Evolutionary conservation across 2,113 vertebrate species (phyloP).

Genomic region (Thermophis baileyi): DNA sequence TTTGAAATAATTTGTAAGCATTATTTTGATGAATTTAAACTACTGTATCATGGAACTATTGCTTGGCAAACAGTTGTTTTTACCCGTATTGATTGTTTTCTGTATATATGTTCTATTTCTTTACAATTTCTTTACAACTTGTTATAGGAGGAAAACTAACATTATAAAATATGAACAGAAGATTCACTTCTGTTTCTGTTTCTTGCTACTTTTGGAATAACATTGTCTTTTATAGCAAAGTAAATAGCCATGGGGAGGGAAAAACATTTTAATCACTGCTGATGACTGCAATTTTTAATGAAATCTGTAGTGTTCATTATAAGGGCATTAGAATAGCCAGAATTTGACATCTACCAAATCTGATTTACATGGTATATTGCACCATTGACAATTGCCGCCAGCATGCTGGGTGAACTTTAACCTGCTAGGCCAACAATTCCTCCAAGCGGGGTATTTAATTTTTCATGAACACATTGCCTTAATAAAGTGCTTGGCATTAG

Average conservation of each 20-base stretch:
- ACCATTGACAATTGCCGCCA: slow-evolving; percentile 33
- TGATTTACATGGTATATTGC: slow-evolving; percentile 40
- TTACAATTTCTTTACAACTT: neutral
- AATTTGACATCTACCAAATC: slow-evolving; percentile 14
- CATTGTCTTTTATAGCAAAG: neutral
- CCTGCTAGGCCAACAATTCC: slow-evolving; percentile 51
- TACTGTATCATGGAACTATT: neutral
- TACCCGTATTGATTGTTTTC: neutral
- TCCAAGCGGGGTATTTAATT: slow-evolving; percentile 50
- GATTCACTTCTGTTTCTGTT: neutral
- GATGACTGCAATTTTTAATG: rapidly evolving
- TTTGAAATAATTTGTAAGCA: slow-evolving; percentile 42
- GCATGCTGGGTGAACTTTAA: slow-evolving; percentile 47
- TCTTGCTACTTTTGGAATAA: neutral
- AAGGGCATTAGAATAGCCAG: slow-evolving; percentile 20
- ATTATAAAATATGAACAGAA: neutral
- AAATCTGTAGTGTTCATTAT: neutral
- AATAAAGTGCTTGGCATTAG: slow-evolving; percentile 62
- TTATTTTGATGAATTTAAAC: slow-evolving; percentile 5
- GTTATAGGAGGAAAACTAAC: neutral
- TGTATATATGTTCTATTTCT: neutral
- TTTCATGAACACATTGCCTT: slow-evolving; percentile 57
- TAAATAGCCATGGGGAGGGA: neutral
- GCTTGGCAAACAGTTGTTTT: neutral
- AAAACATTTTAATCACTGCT: neutral